Base-by-base conservation (phyloP, 2,113 vertebrate genomes). In the Strigops habroptila region DNA sequence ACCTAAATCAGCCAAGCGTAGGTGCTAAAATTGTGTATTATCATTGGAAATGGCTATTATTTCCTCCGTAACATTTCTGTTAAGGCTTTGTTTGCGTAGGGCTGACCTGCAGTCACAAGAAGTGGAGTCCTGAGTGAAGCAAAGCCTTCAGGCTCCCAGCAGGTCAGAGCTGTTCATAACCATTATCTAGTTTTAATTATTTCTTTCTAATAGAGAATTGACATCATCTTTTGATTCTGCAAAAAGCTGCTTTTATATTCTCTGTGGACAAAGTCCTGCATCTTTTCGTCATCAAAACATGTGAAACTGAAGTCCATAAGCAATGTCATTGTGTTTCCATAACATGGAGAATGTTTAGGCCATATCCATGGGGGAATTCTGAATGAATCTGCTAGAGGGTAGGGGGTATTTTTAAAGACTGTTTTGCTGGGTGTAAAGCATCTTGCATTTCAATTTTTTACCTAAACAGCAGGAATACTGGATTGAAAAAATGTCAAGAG, bases 1-100 rank as follows among this genome's bases (percentile, higher is more conserved):
- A 98, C 98, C 98, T 99, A 99, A 99, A 99, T 99, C 99, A 99
- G 98, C 98, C 98, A 98, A 98, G 98, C 98, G 98, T 98, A 98
- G 96, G 97, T 97, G 98, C 98, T 98, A 99, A 99, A 99, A 99
- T 99, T 99, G 99, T 99, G 99, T 99, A 99, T 99, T 99, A 99
- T 99, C 99, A 99, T 99, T 99, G 99, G 99, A 99, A 99, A 99
- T 99, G 99, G 99, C 99, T 99, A 98, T 99, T 99, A 99, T 99
- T 99, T 99, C 99, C 99, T 98, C 98, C 35, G 98, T 99, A 99
- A 99, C 99, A 98, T 99, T 99, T 99, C 98, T 99, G 99, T 99
- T 99, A 99, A 96, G 98, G 98, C 97, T 98, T 98, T 98, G 96
- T 97, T 98, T 97, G 96, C 80, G 95, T 97, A 95, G 96, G 85